Evolutionary conservation across 2,797 vertebrate genomes (phyloP), one percentile per base, ranked within the genome.

Genomic region (Acanthurus leucopareius): DNA sequence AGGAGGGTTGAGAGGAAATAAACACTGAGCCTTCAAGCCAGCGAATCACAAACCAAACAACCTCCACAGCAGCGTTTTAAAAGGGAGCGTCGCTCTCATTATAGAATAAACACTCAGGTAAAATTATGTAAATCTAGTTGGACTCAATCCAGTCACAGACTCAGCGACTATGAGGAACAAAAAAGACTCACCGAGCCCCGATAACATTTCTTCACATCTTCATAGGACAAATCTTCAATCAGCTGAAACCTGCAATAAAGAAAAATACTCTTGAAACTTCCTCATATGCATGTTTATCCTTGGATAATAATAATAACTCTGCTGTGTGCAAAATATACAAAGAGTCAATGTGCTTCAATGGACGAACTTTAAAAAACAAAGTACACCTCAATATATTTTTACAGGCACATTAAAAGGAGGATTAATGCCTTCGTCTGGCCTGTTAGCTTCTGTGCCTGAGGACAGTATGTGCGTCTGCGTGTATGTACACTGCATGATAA

Each of bases 171-270:
- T 45, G 11, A 44, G 5, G 7, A 57, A 60, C 11, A 47, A 61
- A 38, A 35, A n/a, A 75, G 38, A 93, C 94, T 94, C 86, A 95
- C 94, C 79, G 94, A 93, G 80, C 93, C 94, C 0, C 94, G 78
- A 84, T 95, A 95, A 79, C 94, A 95, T 87, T 94, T 95, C 79
- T 95, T 95, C 72, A 94, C 92, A 54, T 95, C 93, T 80, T 95
- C 94, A 70, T 92, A 94, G 32, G 94, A 93, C 53, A 94, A 60
- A 14, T 94, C 92, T 69, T 94, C 94, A 73, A 94, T 93, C 82
- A 94, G 45, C 5, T 94, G 93, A 79, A 94, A 93, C 86, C 94
- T 95, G 85, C 10, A 25, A 79, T 14, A 10, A 49, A 58, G n/a
- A 66, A 75, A 69, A 56, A 56, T 0, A 78, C 17, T 73, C 2